Conservation (phyloP, 2,113 vertebrate species). For the Dasypus novemcinctus region DNA sequence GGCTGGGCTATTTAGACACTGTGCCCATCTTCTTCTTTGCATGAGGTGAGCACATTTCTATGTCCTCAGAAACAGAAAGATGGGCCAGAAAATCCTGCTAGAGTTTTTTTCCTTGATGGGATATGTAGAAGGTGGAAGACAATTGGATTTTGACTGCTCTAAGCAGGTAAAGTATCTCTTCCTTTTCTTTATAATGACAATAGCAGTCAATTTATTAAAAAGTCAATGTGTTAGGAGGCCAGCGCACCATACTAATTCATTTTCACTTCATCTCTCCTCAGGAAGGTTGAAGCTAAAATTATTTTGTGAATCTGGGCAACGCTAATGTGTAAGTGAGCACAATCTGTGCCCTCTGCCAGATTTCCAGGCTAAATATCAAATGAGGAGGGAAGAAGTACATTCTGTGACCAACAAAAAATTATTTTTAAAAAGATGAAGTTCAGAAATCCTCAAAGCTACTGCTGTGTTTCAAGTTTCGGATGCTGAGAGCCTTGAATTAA, state of each 20-base stretch:
- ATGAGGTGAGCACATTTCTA: not conserved
- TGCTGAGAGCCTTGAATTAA: constrained; percentile 45
- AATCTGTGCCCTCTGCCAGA: not conserved
- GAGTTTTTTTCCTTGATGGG: not conserved
- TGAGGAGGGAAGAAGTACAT: constrained; percentile 21
- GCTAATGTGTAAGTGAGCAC: not conserved
- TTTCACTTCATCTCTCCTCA: not conserved
- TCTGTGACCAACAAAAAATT: not conserved
- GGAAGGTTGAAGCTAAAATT: constrained; percentile 8
- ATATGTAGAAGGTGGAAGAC: not conserved
- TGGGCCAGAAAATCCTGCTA: not conserved
- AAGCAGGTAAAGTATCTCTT: not conserved
- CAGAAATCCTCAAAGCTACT: constrained; percentile 51
- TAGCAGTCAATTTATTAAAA: not conserved
- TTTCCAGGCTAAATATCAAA: constrained; percentile 39
- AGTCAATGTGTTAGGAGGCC: not conserved
- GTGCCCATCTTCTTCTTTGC: not conserved
- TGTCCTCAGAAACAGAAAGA: not conserved
- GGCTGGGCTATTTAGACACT: not conserved
- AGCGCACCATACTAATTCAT: not conserved
- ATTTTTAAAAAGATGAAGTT: constrained; percentile 32
- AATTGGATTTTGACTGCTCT: not conserved
- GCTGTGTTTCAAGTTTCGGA: constrained; percentile 22
- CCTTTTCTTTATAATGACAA: not conserved
- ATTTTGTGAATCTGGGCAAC: not conserved